These are phyloP conservation scores for Cephalopholis sonnerati DNA, from an alignment of 2,113 vertebrate species.

Conservation along the genomic window DNA sequence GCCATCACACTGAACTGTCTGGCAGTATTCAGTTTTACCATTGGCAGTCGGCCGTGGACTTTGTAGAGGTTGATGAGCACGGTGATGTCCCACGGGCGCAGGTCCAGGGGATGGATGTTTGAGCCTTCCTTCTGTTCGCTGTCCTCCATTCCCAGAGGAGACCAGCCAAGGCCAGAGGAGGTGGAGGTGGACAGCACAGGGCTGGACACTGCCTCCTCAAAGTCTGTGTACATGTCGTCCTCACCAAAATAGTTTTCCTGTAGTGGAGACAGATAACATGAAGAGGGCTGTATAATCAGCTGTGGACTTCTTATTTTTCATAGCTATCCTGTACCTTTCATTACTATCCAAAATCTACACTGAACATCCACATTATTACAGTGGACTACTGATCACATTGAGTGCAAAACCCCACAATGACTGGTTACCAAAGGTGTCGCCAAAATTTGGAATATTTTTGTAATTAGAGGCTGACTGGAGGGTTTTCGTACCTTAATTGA, in stretches of 20 bases:
- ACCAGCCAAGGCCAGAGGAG: slow-evolving; percentile 95
- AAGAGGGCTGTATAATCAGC: neutral
- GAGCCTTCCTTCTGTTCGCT: slow-evolving; percentile 84
- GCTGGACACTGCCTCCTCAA: slow-evolving; percentile 93
- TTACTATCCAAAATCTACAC: neutral
- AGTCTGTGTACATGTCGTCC: slow-evolving; percentile 98
- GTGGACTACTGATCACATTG: neutral
- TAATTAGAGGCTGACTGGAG: no score
- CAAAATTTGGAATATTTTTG: neutral
- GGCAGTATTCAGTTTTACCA: slow-evolving; percentile 82
- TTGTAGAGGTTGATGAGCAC: slow-evolving; percentile 97
- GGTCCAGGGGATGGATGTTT: slow-evolving; percentile 88
- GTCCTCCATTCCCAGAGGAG: slow-evolving; percentile 91
- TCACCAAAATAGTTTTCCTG: slow-evolving; percentile 99
- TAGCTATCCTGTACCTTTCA: neutral
- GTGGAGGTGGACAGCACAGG: slow-evolving; percentile 93
- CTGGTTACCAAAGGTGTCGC: neutral
- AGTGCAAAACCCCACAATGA: neutral
- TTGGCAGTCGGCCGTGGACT: slow-evolving; percentile 94
- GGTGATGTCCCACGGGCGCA: slow-evolving; percentile 98
- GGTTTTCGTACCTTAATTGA: slow-evolving; percentile 90
- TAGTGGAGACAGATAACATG: neutral
- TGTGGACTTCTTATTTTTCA: neutral
- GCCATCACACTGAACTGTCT: neutral
- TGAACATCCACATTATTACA: neutral